Evolutionary conservation across 2,888 invertebrate species (phyloP).

Genomic region (Hydrotaea diabolus): DNA sequence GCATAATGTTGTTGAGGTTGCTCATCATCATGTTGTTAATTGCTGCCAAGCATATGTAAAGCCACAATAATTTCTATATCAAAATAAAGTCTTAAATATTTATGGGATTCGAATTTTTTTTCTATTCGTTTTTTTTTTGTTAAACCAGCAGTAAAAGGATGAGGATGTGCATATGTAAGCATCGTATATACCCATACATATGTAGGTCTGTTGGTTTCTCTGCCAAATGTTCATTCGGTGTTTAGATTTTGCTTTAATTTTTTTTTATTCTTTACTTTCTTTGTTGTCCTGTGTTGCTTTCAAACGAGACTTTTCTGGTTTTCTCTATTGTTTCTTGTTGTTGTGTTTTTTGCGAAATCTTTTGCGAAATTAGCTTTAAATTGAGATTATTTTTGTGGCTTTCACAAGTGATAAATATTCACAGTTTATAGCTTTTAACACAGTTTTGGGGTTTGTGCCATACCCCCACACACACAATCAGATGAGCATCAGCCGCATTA

Average conservation of each 20-base stretch:
- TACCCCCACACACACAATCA: not conserved
- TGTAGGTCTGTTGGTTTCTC: not conserved
- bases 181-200: too few species aligned
- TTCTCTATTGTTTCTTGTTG: not conserved
- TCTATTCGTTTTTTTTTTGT: not conserved
- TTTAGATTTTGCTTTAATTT: not conserved
- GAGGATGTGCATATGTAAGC: not conserved
- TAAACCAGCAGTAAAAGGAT: not conserved
- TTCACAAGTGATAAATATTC: conserved; percentile 60
- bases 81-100: conserved; percentile 29
- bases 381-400: conserved; percentile 62
- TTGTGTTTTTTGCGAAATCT: not conserved
- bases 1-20: not conserved
- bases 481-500: not conserved
- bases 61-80: conserved; percentile 20
- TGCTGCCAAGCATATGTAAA: not conserved
- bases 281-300: not conserved
- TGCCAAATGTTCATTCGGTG: not conserved
- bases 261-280: not conserved
- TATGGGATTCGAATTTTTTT: not conserved
- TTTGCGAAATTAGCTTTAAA: conserved; percentile 56
- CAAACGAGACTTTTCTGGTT: not conserved
- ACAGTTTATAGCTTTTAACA: conserved; percentile 43
- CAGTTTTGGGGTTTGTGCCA: conserved; percentile 26
- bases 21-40: not conserved